phyloP scores from a whole-genome alignment of 2,797 vertebrate genomes.

The Paedocypris micromegethes region DNA sequence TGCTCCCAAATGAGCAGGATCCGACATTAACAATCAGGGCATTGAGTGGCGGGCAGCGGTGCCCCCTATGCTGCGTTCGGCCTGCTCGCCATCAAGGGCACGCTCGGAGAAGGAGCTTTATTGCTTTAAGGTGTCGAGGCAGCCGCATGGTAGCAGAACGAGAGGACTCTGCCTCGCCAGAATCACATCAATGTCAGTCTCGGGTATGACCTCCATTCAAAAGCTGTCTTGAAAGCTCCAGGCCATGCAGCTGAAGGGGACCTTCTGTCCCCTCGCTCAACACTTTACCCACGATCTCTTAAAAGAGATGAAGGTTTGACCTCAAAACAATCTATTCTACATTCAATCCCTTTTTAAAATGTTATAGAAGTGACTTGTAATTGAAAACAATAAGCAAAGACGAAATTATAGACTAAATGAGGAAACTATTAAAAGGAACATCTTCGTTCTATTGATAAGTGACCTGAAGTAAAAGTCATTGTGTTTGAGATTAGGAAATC shows the following conservation, averaged over 20 bases:
- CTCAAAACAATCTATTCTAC: constrained; percentile 52
- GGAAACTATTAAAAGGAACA: constrained; percentile 31
- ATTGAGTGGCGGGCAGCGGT: constrained; percentile 32
- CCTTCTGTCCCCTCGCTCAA: constrained; percentile 51
- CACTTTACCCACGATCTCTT: constrained; percentile 43
- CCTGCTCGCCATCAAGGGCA: constrained; percentile 62
- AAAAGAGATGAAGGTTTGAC: constrained; percentile 52
- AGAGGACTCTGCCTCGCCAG: constrained; percentile 53
- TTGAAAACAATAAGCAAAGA: constrained; percentile 20
- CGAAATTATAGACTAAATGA: background rate
- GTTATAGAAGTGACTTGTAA: constrained; percentile 34
- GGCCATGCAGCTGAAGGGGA: constrained; percentile 55
- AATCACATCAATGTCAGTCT: constrained; percentile 62
- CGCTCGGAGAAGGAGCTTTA: constrained; percentile 60
- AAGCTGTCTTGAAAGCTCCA: constrained; percentile 51
- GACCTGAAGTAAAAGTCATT: constrained; percentile 55
- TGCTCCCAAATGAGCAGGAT: constrained; percentile 4
- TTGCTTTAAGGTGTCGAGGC: constrained; percentile 59
- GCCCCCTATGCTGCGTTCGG: constrained; percentile 46
- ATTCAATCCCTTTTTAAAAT: constrained; percentile 39
- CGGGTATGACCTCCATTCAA: constrained; percentile 60
- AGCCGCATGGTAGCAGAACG: constrained; percentile 45
- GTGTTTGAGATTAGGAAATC: constrained; percentile 59
- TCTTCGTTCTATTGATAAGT: constrained; percentile 23
- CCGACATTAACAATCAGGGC: constrained; percentile 2